Percentiles rank a stretch among this genome's conserved stretches.
Conservation (phyloP, 2,113 vertebrate genomes). For the Daboia siamensis region DNA sequence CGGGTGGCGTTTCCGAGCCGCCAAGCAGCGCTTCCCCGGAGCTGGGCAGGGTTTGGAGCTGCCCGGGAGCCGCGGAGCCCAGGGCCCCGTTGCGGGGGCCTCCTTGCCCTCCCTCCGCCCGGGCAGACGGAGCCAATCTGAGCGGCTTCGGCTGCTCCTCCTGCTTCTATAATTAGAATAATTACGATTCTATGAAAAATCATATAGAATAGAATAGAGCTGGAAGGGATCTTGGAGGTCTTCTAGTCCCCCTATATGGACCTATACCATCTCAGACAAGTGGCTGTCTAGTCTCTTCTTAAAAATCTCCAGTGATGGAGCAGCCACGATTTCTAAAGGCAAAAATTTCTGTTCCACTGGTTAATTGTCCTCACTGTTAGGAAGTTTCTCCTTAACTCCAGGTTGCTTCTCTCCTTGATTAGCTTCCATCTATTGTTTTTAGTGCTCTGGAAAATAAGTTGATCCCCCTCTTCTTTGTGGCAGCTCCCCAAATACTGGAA, state of each 20-base stretch:
- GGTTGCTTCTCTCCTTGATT: no score
- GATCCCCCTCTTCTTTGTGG: no score
- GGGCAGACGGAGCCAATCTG: background rate
- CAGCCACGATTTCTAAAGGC: no score
- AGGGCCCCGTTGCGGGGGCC: background rate
- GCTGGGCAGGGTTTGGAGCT: fast-evolving
- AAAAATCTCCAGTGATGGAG: background rate
- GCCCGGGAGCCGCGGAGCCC: background rate
- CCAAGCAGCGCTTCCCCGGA: background rate
- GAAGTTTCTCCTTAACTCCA: no score
- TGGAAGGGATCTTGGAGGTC: background rate
- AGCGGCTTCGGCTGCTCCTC: background rate
- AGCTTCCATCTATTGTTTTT: no score
- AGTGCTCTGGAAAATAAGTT: no score
- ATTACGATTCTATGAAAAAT: background rate
- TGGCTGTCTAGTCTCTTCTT: background rate
- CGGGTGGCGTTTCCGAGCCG: background rate
- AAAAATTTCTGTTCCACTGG: background rate
- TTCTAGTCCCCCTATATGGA: background rate
- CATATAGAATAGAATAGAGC: background rate
- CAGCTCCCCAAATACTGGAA: no score
- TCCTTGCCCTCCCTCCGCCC: background rate
- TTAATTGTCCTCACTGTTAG: no score
- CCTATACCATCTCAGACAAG: fast-evolving
- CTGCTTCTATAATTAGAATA: background rate